phyloP scores from a whole-genome alignment of 2,888 invertebrate species.

The Polymixis lichenea region DNA sequence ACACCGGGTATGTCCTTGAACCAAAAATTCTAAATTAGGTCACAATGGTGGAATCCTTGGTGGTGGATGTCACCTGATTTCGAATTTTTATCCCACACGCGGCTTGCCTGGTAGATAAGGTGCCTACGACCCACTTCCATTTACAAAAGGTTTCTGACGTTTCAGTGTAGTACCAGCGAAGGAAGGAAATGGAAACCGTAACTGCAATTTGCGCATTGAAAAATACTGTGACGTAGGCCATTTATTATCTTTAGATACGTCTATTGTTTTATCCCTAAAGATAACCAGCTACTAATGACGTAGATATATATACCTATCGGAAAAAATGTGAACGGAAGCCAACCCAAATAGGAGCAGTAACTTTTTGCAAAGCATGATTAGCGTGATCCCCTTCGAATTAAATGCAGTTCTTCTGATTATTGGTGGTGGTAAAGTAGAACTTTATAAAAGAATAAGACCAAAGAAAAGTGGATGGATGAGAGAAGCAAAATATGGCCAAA shows the following conservation, averaged over 20 bases:
- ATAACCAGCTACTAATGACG: conserved; percentile 4
- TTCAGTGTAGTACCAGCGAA: background rate
- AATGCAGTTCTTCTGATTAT: background rate
- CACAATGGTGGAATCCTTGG: background rate
- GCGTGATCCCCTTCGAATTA: background rate
- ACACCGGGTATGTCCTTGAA: background rate
- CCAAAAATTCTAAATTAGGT: background rate
- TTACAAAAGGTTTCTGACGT: background rate
- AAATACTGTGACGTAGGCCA: conserved; percentile 7
- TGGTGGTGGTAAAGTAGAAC: background rate
- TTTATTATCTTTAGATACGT: conserved; percentile 1
- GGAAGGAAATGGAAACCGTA: background rate
- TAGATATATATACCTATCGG: background rate
- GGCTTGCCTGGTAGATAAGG: too few relatives aligned
- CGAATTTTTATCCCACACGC: too few relatives aligned
- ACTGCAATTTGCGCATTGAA: background rate
- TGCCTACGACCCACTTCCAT: background rate
- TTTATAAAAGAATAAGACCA: background rate
- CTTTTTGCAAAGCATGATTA: background rate
- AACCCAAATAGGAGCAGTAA: background rate
- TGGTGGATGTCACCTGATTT: too few relatives aligned
- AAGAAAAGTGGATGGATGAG: background rate
- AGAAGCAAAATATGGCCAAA: background rate
- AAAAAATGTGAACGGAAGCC: background rate
- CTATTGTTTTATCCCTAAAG: background rate